Evolutionary conservation across 2,888 invertebrate genomes (phyloP).

Genomic region (Mesorhabditis spiculigera): DNA sequence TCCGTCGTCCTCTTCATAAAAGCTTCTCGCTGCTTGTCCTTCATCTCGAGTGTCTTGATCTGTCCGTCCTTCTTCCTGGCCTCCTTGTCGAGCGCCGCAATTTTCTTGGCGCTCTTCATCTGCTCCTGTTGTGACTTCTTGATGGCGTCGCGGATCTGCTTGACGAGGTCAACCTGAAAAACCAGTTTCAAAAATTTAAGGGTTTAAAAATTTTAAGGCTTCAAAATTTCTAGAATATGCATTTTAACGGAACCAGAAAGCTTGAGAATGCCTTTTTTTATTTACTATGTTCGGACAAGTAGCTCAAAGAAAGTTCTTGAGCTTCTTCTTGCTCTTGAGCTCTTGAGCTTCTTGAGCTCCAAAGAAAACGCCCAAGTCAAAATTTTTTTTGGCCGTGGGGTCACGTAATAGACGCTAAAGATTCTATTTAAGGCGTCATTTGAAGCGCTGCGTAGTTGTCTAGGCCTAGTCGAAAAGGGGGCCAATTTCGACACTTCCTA

Average conservation of each 20-base stretch:
- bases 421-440: no score
- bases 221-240: neutral
- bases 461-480: neutral
- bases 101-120: conserved; percentile 65
- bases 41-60: conserved; percentile 81
- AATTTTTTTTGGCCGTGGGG: no score
- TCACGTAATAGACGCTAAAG: no score
- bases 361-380: no score
- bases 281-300: neutral
- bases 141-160: conserved; percentile 87
- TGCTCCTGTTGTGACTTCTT: conserved; percentile 81
- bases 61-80: conserved; percentile 75
- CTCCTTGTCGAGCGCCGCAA: conserved; percentile 85
- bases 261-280: neutral
- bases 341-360: no score
- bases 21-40: conserved; percentile 75
- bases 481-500: neutral
- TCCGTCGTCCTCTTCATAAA: conserved; percentile 83
- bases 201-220: conserved; percentile 3
- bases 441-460: no score
- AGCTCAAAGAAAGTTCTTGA: no score
- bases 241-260: neutral
- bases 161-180: conserved; percentile 70
- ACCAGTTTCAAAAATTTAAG: no score
- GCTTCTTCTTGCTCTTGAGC: no score